Base-by-base conservation (phyloP, 2,797 vertebrate species). In the Sarcoramphus papa region DNA sequence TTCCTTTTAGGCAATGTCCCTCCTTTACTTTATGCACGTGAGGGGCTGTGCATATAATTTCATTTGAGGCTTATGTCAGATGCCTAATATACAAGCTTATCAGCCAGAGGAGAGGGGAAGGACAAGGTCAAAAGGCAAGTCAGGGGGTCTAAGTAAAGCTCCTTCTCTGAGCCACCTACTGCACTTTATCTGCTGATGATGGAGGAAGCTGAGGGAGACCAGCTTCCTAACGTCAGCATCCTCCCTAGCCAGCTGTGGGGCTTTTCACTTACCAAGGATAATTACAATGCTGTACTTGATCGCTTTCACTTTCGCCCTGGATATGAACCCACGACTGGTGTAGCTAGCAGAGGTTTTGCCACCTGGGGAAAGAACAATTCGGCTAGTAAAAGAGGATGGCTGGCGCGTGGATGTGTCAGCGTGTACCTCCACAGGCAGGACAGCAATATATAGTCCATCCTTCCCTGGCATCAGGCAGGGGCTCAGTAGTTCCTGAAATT, bases 271-370 rank as follows among this genome's bases (percentile, higher is more conserved):
- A 98, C 98, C 98, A 4, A 98, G 92, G 78, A 98, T 92, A 79
- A 98, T 97, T 43, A 97, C 92, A 3, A 98, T 89, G 93, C 98
- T 98, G 35, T 98, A 98, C 80, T 98, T 98, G 93, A 98, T 97
- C 0, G 98, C 98, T 87, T 98, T 98, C 92, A 98, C 93, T 96
- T 98, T 98, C 0, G 98, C 98, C 80, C 97, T 98, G 63, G 98
- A 98, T 93, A 98, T 97, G 83, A 98, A 95, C 41, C 95, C 96
- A 82, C 96, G 94, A 37, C 97, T 95, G 86, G 83, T 97, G 68
- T 95, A 98, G 60, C 96, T 97, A 63, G 96, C 92, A 59, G 96
- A 97, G 45, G 97, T 92, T 85, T 97, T 98, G 25, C 97, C 96
- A 93, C 97, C 98, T 98, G 95, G 11, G 68, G 62, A 90, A 51